A percentile compares a stretch with the other conserved stretches of the same genome.
Conservation (phyloP, 2,113 vertebrate genomes). For the Alexandromys fortis region DNA sequence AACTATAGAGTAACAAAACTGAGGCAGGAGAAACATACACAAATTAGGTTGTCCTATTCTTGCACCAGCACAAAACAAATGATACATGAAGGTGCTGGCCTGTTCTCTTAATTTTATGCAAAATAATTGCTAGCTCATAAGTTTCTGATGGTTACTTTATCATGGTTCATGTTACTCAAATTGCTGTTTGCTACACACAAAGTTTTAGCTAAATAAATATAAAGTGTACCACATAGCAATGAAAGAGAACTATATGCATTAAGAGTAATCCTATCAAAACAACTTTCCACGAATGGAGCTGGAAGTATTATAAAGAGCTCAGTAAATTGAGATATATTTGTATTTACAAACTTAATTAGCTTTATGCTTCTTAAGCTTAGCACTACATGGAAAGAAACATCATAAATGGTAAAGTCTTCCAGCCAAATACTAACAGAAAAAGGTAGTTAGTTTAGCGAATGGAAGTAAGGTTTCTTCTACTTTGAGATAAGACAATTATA, state of each 20-base stretch:
- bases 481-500: background rate
- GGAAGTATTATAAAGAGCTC: conserved; percentile 63
- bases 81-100: conserved; percentile 67
- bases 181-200: conserved; percentile 73
- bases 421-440: conserved; percentile 19
- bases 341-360: conserved; percentile 62
- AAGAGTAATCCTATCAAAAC: conserved; percentile 58
- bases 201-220: conserved; percentile 64
- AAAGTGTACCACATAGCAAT: conserved; percentile 55
- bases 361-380: conserved; percentile 22
- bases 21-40: conserved; percentile 67
- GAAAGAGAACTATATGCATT: conserved; percentile 65
- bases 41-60: conserved; percentile 73
- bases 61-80: conserved; percentile 72
- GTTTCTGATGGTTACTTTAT: conserved; percentile 76
- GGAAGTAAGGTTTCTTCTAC: background rate
- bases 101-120: conserved; percentile 73
- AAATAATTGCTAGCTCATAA: conserved; percentile 79
- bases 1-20: conserved; percentile 79
- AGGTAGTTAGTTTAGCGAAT: conserved; percentile 5
- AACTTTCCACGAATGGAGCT: background rate
- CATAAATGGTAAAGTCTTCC: background rate
- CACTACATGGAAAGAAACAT: conserved; percentile 31
- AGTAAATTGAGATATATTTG: conserved; percentile 75
- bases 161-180: conserved; percentile 74